A percentile compares a stretch with the other conserved stretches of the same genome.
Evolutionary conservation across 2,113 vertebrate genomes (phyloP).

Genomic region (Cacatua alba): DNA sequence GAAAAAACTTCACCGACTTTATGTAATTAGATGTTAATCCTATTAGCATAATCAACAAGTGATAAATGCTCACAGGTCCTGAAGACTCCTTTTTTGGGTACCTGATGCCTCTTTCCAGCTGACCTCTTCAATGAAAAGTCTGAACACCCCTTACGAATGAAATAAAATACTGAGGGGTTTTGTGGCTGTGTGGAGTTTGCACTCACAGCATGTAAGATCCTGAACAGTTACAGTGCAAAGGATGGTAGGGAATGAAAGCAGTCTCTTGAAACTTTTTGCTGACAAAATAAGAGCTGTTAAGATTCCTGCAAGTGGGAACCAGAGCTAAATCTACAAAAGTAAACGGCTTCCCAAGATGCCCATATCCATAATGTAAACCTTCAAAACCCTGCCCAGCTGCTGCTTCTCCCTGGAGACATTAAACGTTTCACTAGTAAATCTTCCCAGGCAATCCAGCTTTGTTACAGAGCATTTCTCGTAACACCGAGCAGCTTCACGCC

Average conservation of each 20-base stretch:
- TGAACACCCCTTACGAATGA: background rate
- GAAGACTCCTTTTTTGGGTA: background rate
- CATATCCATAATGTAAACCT: background rate
- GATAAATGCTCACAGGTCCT: background rate
- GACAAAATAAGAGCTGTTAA: background rate
- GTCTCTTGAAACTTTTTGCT: background rate
- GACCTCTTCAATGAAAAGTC: background rate
- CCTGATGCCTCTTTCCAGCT: background rate
- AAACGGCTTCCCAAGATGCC: background rate
- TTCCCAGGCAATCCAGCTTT: background rate
- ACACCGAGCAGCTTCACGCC: background rate
- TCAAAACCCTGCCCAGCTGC: conserved; percentile 1
- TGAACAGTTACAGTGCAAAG: background rate
- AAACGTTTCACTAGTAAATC: background rate
- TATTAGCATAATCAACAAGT: background rate
- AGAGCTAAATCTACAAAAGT: background rate
- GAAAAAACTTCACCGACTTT: background rate
- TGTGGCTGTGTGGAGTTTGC: background rate
- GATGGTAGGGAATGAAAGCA: background rate
- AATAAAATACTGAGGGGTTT: background rate
- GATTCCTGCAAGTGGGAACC: background rate
- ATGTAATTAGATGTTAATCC: background rate
- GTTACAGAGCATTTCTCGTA: background rate
- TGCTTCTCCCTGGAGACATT: background rate
- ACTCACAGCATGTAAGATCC: background rate